These are phyloP conservation scores for Nipponacmea schrenckii DNA, from an alignment of 2,888 invertebrate species.

Conservation along the genomic window DNA sequence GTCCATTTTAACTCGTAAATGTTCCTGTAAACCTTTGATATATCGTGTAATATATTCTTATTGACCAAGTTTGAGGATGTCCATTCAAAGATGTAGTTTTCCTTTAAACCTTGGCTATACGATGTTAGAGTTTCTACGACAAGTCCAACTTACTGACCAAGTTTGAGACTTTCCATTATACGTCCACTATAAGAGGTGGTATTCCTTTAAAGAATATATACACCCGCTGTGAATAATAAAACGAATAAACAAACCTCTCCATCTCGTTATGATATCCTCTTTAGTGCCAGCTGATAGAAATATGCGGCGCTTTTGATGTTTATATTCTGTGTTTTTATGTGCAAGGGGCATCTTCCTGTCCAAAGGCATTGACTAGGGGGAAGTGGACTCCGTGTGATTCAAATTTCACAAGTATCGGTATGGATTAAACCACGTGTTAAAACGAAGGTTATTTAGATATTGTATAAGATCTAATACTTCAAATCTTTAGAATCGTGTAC, in stretches of 20 bases:
- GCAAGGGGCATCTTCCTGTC: slow-evolving; percentile 8
- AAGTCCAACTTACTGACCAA: too few relatives aligned
- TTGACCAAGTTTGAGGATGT: too few relatives aligned
- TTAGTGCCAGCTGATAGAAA: background rate
- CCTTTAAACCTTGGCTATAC: too few relatives aligned
- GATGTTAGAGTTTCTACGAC: too few relatives aligned
- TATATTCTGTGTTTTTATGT: background rate
- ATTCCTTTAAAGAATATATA: too few relatives aligned
- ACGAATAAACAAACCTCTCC: background rate
- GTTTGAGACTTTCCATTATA: too few relatives aligned
- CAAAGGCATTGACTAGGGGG: slow-evolving; percentile 2
- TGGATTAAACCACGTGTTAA: background rate
- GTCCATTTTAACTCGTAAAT: too few relatives aligned
- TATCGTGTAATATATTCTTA: too few relatives aligned
- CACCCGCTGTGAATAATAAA: background rate
- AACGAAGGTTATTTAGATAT: background rate
- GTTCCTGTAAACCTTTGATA: too few relatives aligned
- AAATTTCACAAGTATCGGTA: background rate
- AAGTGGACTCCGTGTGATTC: background rate
- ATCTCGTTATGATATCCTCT: slow-evolving; percentile 8
- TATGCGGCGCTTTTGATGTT: background rate
- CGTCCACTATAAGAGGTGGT: too few relatives aligned
- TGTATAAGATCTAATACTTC: background rate
- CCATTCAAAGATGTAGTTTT: too few relatives aligned
- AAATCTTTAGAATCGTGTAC: background rate